phyloP scores from a whole-genome alignment of 2,113 vertebrate species.

The Chlamydotis undulata region DNA sequence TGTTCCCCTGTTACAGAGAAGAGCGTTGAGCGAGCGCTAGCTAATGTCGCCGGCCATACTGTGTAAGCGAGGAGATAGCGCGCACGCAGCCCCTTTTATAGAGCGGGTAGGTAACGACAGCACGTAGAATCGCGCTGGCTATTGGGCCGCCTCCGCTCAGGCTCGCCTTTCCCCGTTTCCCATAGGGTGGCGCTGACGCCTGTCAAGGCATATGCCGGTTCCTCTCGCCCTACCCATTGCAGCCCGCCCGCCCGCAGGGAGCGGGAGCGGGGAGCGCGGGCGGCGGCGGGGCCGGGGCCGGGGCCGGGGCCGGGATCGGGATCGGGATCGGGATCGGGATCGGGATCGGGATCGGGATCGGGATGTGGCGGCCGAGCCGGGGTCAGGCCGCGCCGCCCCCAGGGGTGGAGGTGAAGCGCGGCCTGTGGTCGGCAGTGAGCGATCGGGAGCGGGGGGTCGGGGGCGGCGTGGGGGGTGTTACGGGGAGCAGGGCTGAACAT shows the following conservation, averaged over 20 bases:
- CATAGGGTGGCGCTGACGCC: not conserved
- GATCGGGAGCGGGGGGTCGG: too few relatives aligned
- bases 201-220: slow-evolving; percentile 8
- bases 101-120: not conserved
- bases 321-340: too few relatives aligned
- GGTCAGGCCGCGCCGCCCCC: too few relatives aligned
- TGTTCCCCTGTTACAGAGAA: slow-evolving; percentile 98
- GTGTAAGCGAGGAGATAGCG: slow-evolving; percentile 83
- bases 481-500: not conserved
- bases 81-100: slow-evolving; percentile 78
- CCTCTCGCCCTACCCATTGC: not conserved
- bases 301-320: too few relatives aligned
- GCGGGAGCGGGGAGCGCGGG: not conserved
- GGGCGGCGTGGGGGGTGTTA: not conserved
- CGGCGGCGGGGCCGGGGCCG: not conserved
- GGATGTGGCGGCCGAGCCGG: too few relatives aligned
- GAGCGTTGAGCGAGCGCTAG: slow-evolving; percentile 95
- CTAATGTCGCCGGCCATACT: slow-evolving; percentile 99
- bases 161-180: not conserved
- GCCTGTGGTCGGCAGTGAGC: not conserved
- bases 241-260: not conserved
- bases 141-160: not conserved
- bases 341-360: too few relatives aligned
- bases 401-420: too few relatives aligned
- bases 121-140: not conserved